These are phyloP conservation scores for Aporophyla nigra DNA, from an alignment of 2,888 invertebrate species.

Conservation along the genomic window DNA sequence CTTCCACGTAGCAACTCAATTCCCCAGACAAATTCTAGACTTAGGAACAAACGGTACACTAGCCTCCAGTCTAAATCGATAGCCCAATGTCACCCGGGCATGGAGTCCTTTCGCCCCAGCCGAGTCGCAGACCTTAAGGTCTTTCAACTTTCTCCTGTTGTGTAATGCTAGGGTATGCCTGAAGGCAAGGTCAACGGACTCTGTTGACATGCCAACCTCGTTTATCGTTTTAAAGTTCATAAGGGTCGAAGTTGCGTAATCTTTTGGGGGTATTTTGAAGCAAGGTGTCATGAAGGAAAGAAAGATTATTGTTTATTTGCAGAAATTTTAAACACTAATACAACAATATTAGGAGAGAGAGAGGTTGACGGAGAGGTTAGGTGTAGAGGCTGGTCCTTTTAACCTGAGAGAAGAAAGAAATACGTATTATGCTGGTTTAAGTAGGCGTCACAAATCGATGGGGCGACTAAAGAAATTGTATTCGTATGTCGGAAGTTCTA, in stretches of 20 bases:
- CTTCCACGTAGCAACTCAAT: neutral
- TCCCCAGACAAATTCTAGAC: constrained; percentile 33
- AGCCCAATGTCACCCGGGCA: constrained; percentile 70
- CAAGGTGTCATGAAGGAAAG: neutral
- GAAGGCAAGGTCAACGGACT: constrained; percentile 53
- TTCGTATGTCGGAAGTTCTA: constrained; percentile 27
- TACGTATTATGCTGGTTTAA: neutral
- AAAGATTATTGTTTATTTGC: neutral
- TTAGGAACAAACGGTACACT: constrained; percentile 34
- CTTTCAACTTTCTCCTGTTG: constrained; percentile 69
- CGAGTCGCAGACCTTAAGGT: constrained; percentile 68
- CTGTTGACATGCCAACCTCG: constrained; percentile 58
- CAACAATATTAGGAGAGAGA: neutral
- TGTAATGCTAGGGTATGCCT: constrained; percentile 59
- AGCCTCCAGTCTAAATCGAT: constrained; percentile 57
- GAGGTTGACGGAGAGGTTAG: neutral
- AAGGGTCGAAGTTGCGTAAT: constrained; percentile 43
- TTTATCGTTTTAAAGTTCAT: constrained; percentile 43
- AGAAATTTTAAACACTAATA: neutral
- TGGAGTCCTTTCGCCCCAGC: constrained; percentile 65
- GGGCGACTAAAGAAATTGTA: constrained; percentile 4
- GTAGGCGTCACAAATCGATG: constrained; percentile 17
- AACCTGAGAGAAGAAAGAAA: neutral
- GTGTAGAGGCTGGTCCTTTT: neutral
- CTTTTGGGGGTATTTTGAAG: constrained; percentile 8